These are phyloP conservation scores for Nemapogon koenigi DNA, from an alignment of 2,888 invertebrate genomes.

Conservation along the genomic window DNA sequence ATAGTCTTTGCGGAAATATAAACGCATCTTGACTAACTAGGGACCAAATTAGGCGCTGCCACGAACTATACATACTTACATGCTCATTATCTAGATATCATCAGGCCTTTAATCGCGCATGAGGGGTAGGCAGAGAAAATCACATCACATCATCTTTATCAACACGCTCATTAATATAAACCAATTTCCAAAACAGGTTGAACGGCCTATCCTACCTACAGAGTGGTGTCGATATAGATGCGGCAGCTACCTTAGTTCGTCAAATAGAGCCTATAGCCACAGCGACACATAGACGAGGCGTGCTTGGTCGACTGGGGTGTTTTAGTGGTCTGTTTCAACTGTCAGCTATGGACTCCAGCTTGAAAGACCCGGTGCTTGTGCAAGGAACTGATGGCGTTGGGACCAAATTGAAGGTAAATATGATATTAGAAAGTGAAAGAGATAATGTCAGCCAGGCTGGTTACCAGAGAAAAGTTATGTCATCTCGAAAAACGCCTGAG, in stretches of 20 bases:
- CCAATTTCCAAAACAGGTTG: constrained; percentile 20
- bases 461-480: too few relatives aligned
- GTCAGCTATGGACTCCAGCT: constrained; percentile 67
- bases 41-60: too few relatives aligned
- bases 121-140: too few relatives aligned
- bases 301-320: constrained; percentile 84
- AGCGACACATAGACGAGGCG: constrained; percentile 79
- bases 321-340: constrained; percentile 94
- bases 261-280: constrained; percentile 83
- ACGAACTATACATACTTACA: too few relatives aligned
- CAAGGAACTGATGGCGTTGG: constrained; percentile 97
- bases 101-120: too few relatives aligned
- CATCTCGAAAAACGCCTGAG: too few relatives aligned
- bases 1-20: too few relatives aligned
- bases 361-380: constrained; percentile 85
- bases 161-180: too few relatives aligned
- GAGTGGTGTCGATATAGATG: constrained; percentile 92
- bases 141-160: too few relatives aligned
- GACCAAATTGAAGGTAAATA: constrained; percentile 86
- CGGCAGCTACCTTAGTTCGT: constrained; percentile 86
- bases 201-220: constrained; percentile 85
- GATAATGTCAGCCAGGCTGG: too few relatives aligned
- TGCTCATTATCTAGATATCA: too few relatives aligned
- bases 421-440: not conserved
- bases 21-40: too few relatives aligned